These are phyloP conservation scores for Centropristis striata DNA, from an alignment of 2,113 vertebrate genomes.

Conservation along the genomic window DNA sequence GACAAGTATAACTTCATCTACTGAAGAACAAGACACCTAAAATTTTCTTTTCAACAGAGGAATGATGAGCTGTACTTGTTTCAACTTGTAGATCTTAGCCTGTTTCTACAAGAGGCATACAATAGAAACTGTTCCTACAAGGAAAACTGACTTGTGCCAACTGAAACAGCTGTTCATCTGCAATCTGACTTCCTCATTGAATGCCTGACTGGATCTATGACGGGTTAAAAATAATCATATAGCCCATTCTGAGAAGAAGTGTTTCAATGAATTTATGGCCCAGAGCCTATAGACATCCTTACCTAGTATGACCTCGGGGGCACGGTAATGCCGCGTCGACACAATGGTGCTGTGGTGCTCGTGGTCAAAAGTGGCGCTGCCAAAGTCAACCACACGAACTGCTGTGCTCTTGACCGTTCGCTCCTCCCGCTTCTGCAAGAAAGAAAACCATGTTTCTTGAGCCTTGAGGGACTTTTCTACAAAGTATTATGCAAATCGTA, in stretches of 20 bases:
- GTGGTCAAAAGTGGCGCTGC: slow-evolving; percentile 96
- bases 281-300: slow-evolving; percentile 49
- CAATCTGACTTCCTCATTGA: not conserved
- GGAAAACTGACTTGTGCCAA: not conserved
- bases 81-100: not conserved
- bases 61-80: not conserved
- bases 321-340: slow-evolving; percentile 95
- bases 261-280: not conserved
- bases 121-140: no score
- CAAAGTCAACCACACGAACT: slow-evolving; percentile 94
- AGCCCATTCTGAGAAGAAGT: not conserved
- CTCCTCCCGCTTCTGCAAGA: slow-evolving; percentile 92
- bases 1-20: not conserved
- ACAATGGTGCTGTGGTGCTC: slow-evolving; percentile 98
- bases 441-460: not conserved
- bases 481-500: not conserved
- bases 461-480: not conserved
- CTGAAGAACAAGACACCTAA: not conserved
- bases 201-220: not conserved
- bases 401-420: slow-evolving; percentile 91
- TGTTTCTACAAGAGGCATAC: not conserved
- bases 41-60: not conserved
- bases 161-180: not conserved
- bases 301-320: slow-evolving; percentile 97
- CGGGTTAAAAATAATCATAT: not conserved